phyloP scores from a whole-genome alignment of 2,797 vertebrate species.

The Pelodytes ibericus region DNA sequence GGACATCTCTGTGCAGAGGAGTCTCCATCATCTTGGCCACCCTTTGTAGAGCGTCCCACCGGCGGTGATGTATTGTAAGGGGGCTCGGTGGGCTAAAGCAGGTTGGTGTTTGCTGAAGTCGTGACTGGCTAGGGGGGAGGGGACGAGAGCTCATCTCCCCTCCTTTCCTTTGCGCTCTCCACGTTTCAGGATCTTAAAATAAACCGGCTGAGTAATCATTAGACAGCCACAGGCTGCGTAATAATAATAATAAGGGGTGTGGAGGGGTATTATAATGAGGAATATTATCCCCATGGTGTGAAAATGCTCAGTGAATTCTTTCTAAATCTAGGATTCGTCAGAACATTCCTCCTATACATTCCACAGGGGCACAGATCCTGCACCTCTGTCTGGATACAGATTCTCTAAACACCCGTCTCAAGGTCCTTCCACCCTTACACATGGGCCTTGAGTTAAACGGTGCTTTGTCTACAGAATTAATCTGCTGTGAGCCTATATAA shows the following conservation, averaged over 20 bases:
- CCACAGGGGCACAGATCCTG: too few species aligned
- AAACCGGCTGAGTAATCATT: constrained; percentile 44
- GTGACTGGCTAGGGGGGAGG: constrained; percentile 10
- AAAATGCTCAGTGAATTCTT: neutral
- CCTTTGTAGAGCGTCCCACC: neutral
- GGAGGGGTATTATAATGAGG: constrained; percentile 14
- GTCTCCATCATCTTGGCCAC: too few species aligned
- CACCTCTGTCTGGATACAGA: too few species aligned
- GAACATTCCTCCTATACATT: too few species aligned
- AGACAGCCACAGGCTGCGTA: constrained; percentile 20
- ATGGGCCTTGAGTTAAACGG: too few species aligned
- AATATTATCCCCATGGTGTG: neutral
- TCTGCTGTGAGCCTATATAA: too few species aligned
- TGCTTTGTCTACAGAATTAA: too few species aligned
- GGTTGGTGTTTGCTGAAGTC: neutral
- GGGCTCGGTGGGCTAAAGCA: neutral
- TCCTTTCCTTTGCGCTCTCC: constrained; percentile 19
- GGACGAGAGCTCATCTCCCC: neutral
- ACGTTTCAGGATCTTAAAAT: constrained; percentile 45
- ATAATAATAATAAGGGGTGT: too few species aligned
- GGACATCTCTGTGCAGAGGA: too few species aligned
- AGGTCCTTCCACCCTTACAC: too few species aligned
- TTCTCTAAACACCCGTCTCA: too few species aligned
- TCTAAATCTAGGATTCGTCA: too few species aligned
- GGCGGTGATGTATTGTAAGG: neutral